Base-by-base conservation (phyloP, 92 coral and sea anemone genomes). In the Palythoa caribaeorum region DNA sequence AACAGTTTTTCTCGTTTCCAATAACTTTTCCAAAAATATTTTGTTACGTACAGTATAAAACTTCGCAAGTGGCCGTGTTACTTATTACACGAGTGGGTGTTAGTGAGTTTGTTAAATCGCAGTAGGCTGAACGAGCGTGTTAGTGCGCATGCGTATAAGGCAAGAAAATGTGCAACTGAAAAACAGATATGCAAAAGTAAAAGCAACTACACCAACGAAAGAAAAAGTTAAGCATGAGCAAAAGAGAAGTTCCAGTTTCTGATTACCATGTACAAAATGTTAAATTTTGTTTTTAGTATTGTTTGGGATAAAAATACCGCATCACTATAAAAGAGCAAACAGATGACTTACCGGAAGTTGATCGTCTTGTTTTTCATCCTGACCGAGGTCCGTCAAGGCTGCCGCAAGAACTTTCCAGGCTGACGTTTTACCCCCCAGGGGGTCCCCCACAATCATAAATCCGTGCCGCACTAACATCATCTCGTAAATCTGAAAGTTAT, bases 391-490 rank as follows among this genome's bases (percentile, higher is more conserved):
- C 10, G 99, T 80, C 80, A 97, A 71, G 15, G 97, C 94, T 17
- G 94, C 92, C 21, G 99, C 96, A 6, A 97, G 93, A 17, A 95
- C 99, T 83, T 95, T 97, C 96, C 98, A 97, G 0, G 99, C 99
- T 28, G 99, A 97, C 65, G 99, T 95, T 84, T 97, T 97, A 13
- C 99, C 99, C 8, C 99, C 99, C 38, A 97, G 94, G 38, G 99
- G 97, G 78, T 97, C 99, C 80, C 99, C 99, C 79, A 97, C 99
- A 52, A 97, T 97, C 99, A 97, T 97, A 88, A 97, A 97, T 8
- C 99, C 99, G 21, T 97, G 99, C 28, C 99, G 97, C 19, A 97
- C 99, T 55, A 97, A 87, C 98, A 97, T 97, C 99, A 97, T 97
- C 89, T 97, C 99, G 85, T 92, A 94, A 76, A 97, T 95, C 99